These are phyloP conservation scores for Sebastiscus tertius DNA, from an alignment of 2,797 vertebrate genomes.

Conservation along the genomic window DNA sequence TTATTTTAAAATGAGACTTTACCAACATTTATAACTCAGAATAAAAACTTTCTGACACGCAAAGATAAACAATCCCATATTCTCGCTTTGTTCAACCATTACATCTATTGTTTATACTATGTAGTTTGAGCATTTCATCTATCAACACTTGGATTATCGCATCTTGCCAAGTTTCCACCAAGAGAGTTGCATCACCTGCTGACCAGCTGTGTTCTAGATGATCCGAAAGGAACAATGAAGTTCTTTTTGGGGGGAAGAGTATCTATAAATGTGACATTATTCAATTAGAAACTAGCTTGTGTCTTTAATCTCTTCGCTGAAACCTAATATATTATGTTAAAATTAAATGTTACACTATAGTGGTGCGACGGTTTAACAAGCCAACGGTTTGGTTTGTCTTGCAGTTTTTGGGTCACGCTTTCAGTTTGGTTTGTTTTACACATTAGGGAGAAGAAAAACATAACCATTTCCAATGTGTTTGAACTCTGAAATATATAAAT, in stretches of 20 bases:
- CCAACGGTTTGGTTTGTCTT: too few relatives aligned
- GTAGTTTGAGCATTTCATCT: slow-evolving; percentile 21
- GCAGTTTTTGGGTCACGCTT: too few relatives aligned
- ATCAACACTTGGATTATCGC: slow-evolving; percentile 28
- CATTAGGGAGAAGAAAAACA: too few relatives aligned
- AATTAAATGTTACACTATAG: background rate
- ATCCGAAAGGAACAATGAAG: background rate
- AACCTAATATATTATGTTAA: background rate
- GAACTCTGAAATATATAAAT: too few relatives aligned
- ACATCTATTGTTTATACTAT: slow-evolving; percentile 30
- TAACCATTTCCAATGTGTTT: too few relatives aligned
- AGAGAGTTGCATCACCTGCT: slow-evolving; percentile 39
- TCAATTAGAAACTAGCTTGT: background rate
- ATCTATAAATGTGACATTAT: background rate
- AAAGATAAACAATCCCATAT: slow-evolving; percentile 32
- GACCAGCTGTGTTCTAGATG: slow-evolving; percentile 42
- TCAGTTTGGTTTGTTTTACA: too few relatives aligned
- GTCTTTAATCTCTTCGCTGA: background rate
- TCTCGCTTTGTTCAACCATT: slow-evolving; percentile 29
- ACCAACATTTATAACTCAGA: slow-evolving; percentile 16
- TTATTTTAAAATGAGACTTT: slow-evolving; percentile 2
- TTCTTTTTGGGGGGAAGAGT: background rate
- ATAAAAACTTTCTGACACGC: slow-evolving; percentile 32
- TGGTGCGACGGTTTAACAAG: too few relatives aligned
- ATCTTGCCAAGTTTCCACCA: slow-evolving; percentile 50